Base-by-base conservation (phyloP, 2,113 vertebrate species). In the Stigmatopora argus region DNA sequence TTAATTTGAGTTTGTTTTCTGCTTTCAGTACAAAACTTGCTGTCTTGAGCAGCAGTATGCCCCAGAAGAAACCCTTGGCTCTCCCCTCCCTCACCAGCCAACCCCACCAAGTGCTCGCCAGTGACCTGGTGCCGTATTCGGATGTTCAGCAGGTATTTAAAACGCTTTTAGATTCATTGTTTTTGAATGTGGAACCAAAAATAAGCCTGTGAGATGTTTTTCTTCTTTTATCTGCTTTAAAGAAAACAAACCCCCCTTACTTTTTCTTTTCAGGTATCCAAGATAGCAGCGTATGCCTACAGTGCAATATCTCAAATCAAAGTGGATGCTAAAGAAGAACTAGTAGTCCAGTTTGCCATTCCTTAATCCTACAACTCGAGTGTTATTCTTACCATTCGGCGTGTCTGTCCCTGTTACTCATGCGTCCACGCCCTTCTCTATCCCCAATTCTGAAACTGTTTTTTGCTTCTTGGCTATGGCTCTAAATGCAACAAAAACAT, bases 281-380 rank as follows among this genome's bases (percentile, higher is more conserved):
- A 94, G 90, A 94, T 96, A 87, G 94, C 96, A 57, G 95, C 95
- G 18, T 97, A 97, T 0, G 94, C 96, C 85, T 96, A 92, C 90
- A 98, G 96, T 83, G 95, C 95, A 66, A 96, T 98, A 86, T 97
- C 95, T 75, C 96, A 98, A 90, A 97, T 97, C 87, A 94, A 93
- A 69, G 95, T 97, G 76, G 93, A 97, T 6, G 93, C 94, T 72
- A 97, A 96, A 90, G 94, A 98, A 85, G 95, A 98, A 70, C 90
- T 97, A 77, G 95, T 98, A 82, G 95, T 97, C 83, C 95, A 98
- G 90, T 97, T 97, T 88, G 94, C 94, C 74, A 96, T 97, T 83
- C 96, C 94, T 3, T 98, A 93, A 95, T 73, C 74, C 52, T 72
- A 17, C 26, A 0, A 52, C n/a, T 51, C 66, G 69, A 64, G 23